A percentile compares a stretch with the other conserved stretches of the same genome.
Evolutionary conservation across 2,113 vertebrate species (phyloP).

Genomic region (Albula goreensis): DNA sequence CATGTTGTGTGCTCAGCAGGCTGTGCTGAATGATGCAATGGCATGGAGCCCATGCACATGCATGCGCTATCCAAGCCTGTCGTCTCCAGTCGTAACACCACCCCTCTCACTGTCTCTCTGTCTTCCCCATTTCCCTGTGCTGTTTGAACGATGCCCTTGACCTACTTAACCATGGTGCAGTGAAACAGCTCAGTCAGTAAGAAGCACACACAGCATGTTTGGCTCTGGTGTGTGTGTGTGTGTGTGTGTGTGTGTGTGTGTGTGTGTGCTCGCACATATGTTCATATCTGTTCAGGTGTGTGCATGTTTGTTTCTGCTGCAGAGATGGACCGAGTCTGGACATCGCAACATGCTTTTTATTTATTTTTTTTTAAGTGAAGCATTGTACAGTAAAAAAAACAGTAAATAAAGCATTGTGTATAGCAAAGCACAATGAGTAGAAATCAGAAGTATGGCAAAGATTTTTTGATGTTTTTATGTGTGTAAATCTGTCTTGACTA

Average conservation of each 20-base stretch:
- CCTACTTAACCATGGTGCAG: constrained; percentile 52
- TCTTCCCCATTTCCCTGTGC: constrained; percentile 55
- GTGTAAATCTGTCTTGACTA: not conserved
- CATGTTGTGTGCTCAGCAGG: not conserved
- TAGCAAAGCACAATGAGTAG: not conserved
- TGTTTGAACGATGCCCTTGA: constrained; percentile 63
- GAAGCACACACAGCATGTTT: constrained; percentile 43
- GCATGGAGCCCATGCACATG: not conserved
- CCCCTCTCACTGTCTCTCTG: not conserved
- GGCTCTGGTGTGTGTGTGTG: constrained; percentile 23
- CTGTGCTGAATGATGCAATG: not conserved
- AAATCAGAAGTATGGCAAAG: not conserved
- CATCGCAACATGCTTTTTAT: not conserved
- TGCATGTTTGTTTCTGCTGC: too few species aligned
- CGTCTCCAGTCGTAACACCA: not conserved
- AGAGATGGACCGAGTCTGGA: not conserved
- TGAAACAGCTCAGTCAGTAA: not conserved
- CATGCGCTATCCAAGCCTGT: not conserved
- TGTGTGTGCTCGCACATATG: constrained; percentile 7
- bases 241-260: not conserved
- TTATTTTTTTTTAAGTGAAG: not conserved
- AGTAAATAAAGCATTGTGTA: not conserved
- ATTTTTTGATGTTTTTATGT: not conserved
- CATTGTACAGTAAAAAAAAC: not conserved
- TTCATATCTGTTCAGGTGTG: not conserved